phyloP scores from a whole-genome alignment of 2,113 vertebrate genomes.

The Pygoscelis antarcticus region DNA sequence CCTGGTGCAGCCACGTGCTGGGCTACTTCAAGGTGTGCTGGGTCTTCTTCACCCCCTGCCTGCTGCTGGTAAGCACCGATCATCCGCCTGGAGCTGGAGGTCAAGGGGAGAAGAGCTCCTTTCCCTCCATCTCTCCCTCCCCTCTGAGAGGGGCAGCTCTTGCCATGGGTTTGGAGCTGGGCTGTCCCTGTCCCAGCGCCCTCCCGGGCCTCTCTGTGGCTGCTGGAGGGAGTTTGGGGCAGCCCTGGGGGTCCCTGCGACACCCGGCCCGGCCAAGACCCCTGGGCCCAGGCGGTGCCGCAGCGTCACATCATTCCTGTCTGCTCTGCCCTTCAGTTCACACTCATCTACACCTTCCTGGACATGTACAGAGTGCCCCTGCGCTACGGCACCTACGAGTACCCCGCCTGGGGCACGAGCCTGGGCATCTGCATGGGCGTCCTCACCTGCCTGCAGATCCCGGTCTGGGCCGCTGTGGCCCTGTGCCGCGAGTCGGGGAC shows the following conservation, averaged over 20 bases:
- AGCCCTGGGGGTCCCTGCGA: not conserved
- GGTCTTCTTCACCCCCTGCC: constrained; percentile 86
- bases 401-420: constrained; percentile 78
- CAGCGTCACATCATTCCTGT: accelerated
- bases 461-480: constrained; percentile 79
- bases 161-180: not conserved
- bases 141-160: not conserved
- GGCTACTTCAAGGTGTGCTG: constrained; percentile 92
- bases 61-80: constrained; percentile 83
- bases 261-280: not conserved
- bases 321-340: constrained; percentile 71
- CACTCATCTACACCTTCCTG: constrained; percentile 82
- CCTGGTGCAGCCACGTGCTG: constrained; percentile 60
- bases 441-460: constrained; percentile 79
- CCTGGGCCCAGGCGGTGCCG: not conserved
- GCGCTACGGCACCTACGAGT: constrained; percentile 76
- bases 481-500: constrained; percentile 80
- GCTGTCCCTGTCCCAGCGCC: accelerated
- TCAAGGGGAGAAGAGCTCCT: not conserved
- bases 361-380: constrained; percentile 79
- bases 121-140: not conserved
- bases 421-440: constrained; percentile 79
- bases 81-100: no score
- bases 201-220: not conserved
- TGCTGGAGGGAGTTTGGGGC: not conserved